phyloP scores from a whole-genome alignment of 2,797 vertebrate genomes.

The Astyanax mexicanus region DNA sequence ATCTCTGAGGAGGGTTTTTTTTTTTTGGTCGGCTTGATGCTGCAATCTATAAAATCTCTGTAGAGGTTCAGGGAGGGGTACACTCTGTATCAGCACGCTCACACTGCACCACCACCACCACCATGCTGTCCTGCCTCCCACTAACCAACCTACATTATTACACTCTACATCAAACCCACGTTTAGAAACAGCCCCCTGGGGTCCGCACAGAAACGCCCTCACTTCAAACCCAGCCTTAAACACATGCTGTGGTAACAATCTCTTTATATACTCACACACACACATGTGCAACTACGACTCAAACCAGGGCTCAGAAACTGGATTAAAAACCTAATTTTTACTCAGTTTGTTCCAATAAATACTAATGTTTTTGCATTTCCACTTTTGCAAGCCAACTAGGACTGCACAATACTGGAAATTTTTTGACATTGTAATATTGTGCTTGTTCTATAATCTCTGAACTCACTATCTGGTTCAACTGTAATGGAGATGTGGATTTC shows the following conservation, averaged over 20 bases:
- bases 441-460: no score
- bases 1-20: background rate
- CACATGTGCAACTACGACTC: no score
- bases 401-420: no score
- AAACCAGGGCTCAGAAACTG: no score
- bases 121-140: background rate
- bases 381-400: no score
- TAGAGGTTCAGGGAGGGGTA: background rate
- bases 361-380: no score
- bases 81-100: constrained; percentile 1
- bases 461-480: no score
- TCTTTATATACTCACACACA: background rate
- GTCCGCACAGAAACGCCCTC: background rate
- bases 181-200: background rate
- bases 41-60: constrained; percentile 37
- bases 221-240: constrained; percentile 3
- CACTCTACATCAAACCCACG: constrained; percentile 3
- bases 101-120: background rate
- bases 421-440: no score
- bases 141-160: background rate
- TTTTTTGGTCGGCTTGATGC: constrained; percentile 3
- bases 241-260: background rate
- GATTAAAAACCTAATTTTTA: no score
- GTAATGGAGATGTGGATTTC: no score
- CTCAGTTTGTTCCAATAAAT: no score